Evolutionary conservation across 1,140 invertebrate species (phyloP), one percentile per base, ranked within the genome.

Genomic region (Trachymyrmex cornetzi): DNA sequence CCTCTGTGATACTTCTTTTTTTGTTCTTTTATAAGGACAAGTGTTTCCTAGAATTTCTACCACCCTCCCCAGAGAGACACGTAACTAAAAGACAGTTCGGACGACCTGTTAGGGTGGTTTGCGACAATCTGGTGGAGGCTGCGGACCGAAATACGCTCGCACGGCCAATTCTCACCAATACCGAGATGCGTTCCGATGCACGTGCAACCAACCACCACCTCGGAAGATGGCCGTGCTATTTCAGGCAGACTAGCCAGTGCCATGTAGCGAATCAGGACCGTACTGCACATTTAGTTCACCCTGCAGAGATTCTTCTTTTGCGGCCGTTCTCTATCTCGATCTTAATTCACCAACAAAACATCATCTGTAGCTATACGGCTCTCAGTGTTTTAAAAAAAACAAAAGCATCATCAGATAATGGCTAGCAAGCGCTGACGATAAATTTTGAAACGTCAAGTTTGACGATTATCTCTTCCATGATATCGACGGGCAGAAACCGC

Each of bases 121-220:
- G 87, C 87, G 88, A 90, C 91, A 90, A 90, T 93, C 90, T 80
- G 88, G 88, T 93, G 87, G 88, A 93, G 89, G 91, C 91, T 93
- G 93, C 82, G 92, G 89, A 94, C 94, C 92, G 92, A 94, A 94
- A 94, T 94, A 94, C 92, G 91, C 93, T 94, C 87, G 90, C 92
- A 91, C 90, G 89, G 91, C 90, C 91, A 89, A 94, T 91, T 92
- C 88, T 92, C 90, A 93, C 92, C 38, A 91, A 92, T 85, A 92
- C 92, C 67, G 11, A 48, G 50, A 50, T 69, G 71, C 79, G 88
- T 81, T 63, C 57, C 84, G 85, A 86, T 93, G 87, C 89, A 91
- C 84, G 87, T 92, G 88, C 88, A 89, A 74, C 63, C 90, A 64
- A 92, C 91, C 89, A 92, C 89, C 89, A 92, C 87, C 89, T 85